These are phyloP conservation scores for Ctenosaura bakeri DNA, from an alignment of 2,797 vertebrate genomes.

Conservation along the genomic window DNA sequence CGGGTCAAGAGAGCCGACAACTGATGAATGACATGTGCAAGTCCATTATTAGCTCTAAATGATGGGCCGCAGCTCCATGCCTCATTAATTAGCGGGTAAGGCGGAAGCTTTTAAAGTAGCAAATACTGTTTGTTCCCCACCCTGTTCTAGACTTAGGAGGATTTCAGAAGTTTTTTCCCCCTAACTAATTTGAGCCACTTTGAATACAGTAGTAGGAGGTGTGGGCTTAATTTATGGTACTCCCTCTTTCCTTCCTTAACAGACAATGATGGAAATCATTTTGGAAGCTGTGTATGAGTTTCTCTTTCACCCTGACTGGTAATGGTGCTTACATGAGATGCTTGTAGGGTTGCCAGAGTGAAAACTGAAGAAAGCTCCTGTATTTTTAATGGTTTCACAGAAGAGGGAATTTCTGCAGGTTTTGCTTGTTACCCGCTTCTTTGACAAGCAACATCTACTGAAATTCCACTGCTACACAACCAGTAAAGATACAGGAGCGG, in stretches of 20 bases:
- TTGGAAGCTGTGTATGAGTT: neutral
- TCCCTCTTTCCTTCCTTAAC: neutral
- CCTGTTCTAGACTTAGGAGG: neutral
- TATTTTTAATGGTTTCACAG: no score
- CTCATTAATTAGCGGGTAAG: slow-evolving; percentile 28
- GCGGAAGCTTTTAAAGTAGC: neutral
- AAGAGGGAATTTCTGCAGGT: no score
- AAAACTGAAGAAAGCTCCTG: no score
- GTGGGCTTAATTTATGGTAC: neutral
- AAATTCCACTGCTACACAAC: no score
- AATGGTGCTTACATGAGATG: neutral
- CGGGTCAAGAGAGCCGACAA: slow-evolving; percentile 13
- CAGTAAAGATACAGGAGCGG: no score
- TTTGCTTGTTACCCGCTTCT: no score
- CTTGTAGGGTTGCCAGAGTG: no score
- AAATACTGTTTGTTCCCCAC: neutral
- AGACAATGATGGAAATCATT: no score
- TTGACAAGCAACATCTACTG: no score
- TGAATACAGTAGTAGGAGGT: neutral
- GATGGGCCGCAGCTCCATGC: neutral
- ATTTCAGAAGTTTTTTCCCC: neutral
- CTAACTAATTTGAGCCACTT: neutral
- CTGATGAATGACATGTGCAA: neutral
- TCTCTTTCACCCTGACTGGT: neutral
- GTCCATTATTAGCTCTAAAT: slow-evolving; percentile 40